phyloP scores from a whole-genome alignment of 2,113 vertebrate species.

The Neolamprologus variostigma region DNA sequence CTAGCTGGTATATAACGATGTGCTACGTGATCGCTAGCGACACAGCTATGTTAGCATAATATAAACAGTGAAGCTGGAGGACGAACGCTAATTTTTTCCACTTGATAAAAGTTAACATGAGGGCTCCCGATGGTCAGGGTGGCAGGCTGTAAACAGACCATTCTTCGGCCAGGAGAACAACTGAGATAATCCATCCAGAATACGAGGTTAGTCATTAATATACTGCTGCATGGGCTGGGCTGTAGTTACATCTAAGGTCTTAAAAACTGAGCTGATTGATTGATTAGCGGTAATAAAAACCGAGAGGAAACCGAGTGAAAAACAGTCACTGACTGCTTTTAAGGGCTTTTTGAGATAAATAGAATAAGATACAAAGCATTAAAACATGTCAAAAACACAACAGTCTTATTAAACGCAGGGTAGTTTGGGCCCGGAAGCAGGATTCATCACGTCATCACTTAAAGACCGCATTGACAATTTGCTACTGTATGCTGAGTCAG shows the following conservation, averaged over 20 bases:
- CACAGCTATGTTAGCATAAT: background rate
- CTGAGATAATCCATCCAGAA: background rate
- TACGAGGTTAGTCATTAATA: background rate
- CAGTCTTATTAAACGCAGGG: background rate
- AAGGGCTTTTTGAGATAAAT: background rate
- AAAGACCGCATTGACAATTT: background rate
- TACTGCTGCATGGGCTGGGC: background rate
- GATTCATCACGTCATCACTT: background rate
- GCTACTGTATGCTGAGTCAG: background rate
- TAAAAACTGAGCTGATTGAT: background rate
- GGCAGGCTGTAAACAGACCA: background rate
- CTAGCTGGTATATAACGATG: background rate
- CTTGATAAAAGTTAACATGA: background rate
- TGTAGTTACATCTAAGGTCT: background rate
- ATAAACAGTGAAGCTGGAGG: background rate
- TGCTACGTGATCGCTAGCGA: background rate
- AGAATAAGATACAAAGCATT: background rate
- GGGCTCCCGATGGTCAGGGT: background rate
- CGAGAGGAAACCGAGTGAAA: accelerated
- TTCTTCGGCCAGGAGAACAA: background rate
- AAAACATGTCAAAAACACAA: background rate
- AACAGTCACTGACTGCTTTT: background rate
- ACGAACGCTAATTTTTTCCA: background rate
- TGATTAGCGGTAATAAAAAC: background rate
- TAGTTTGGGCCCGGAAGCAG: background rate